Evolutionary conservation across 2,888 invertebrate genomes (phyloP).

Genomic region (Gortyna flavago): DNA sequence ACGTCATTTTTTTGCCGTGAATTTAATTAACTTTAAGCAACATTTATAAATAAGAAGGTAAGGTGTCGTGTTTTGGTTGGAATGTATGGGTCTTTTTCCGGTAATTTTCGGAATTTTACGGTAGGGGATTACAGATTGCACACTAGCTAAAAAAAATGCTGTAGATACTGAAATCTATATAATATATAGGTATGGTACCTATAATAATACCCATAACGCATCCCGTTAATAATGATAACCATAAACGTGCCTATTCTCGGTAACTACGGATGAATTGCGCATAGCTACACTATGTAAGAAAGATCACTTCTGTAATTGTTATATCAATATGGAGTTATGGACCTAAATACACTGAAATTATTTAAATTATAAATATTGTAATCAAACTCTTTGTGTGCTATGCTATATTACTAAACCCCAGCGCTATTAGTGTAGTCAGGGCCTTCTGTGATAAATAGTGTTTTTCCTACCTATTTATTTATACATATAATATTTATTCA

Average conservation of each 20-base stretch:
- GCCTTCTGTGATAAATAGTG: conserved; percentile 9
- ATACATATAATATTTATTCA: not conserved
- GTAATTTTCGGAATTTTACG: too few relatives aligned
- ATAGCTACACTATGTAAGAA: conserved; percentile 5
- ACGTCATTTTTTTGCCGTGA: not conserved
- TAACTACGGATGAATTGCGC: conserved; percentile 1
- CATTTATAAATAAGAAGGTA: not conserved
- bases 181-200: not conserved
- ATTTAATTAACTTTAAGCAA: not conserved
- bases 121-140: too few relatives aligned
- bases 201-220: not conserved
- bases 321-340: conserved; percentile 10
- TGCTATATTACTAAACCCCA: not conserved
- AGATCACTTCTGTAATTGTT: conserved; percentile 20
- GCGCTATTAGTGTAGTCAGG: conserved; percentile 1
- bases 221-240: conserved; percentile 20
- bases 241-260: conserved; percentile 17
- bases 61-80: not conserved
- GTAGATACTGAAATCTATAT: not conserved
- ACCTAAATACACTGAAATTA: conserved; percentile 15
- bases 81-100: too few relatives aligned
- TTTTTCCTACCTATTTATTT: conserved; percentile 8
- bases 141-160: too few relatives aligned
- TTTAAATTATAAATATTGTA: conserved; percentile 13
- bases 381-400: conserved; percentile 12